Conservation (phyloP, 2,797 vertebrate genomes). For the Cossypha niveicapilla region DNA sequence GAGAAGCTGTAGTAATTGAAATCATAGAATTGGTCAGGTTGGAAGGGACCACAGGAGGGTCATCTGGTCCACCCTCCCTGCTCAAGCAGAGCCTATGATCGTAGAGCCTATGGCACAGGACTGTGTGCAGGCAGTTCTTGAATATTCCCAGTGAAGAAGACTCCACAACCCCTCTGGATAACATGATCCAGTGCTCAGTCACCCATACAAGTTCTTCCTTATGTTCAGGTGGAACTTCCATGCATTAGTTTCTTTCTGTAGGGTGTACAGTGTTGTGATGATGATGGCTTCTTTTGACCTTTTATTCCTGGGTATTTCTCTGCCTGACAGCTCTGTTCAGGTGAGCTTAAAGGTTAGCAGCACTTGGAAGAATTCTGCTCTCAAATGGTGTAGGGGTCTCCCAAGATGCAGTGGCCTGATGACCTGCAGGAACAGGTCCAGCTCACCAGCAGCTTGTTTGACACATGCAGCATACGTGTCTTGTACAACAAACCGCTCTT, state of each 20-base stretch:
- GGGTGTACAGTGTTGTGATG: background rate
- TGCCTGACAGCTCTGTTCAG: background rate
- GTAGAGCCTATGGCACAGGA: background rate
- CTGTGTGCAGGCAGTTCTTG: background rate
- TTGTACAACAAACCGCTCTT: background rate
- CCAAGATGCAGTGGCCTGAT: background rate
- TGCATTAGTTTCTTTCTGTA: background rate
- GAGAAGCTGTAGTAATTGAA: background rate
- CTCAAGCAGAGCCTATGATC: background rate
- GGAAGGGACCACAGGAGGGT: background rate
- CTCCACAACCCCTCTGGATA: background rate
- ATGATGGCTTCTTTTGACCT: background rate
- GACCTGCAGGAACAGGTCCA: background rate
- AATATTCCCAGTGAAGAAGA: background rate
- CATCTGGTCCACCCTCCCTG: background rate
- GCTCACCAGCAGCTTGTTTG: background rate
- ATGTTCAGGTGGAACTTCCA: background rate
- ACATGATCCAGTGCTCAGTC: background rate
- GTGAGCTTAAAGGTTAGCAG: background rate
- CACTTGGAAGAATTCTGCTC: background rate
- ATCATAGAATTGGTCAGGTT: background rate
- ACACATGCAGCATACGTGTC: rapidly evolving
- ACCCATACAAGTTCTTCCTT: background rate
- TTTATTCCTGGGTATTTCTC: background rate
- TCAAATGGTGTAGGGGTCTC: background rate